Evolutionary conservation across 2,113 vertebrate genomes (phyloP).

Genomic region (Pteronura brasiliensis): DNA sequence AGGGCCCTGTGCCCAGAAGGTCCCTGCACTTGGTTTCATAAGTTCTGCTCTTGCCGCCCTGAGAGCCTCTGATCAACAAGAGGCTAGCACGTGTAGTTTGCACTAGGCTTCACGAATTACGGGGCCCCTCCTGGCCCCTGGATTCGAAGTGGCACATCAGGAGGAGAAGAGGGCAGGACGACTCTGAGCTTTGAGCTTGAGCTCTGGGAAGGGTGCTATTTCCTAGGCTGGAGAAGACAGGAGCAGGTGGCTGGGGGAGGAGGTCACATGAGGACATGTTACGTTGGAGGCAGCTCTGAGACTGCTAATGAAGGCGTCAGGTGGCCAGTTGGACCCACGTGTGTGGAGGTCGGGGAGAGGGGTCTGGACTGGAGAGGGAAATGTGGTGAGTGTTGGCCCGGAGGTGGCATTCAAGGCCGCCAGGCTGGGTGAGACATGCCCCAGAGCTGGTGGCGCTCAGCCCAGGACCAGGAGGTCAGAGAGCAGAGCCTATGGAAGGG

Average conservation of each 20-base stretch:
- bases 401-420: rapidly evolving
- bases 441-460: rapidly evolving
- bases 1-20: neutral
- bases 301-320: rapidly evolving
- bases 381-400: rapidly evolving
- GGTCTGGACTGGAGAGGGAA: neutral
- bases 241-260: neutral
- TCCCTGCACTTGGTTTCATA: too few relatives aligned
- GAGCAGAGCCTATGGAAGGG: neutral
- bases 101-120: rapidly evolving
- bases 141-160: rapidly evolving
- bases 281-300: neutral
- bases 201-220: rapidly evolving
- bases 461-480: rapidly evolving
- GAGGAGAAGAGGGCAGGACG: neutral
- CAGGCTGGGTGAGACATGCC: rapidly evolving
- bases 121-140: rapidly evolving
- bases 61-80: rapidly evolving
- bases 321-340: neutral
- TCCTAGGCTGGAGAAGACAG: neutral
- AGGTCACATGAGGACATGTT: rapidly evolving
- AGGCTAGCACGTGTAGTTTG: rapidly evolving
- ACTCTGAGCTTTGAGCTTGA: neutral
- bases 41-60: rapidly evolving
- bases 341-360: neutral